Evolutionary conservation across 2,888 invertebrate species (phyloP).

Genomic region (Exocentrus adspersus): DNA sequence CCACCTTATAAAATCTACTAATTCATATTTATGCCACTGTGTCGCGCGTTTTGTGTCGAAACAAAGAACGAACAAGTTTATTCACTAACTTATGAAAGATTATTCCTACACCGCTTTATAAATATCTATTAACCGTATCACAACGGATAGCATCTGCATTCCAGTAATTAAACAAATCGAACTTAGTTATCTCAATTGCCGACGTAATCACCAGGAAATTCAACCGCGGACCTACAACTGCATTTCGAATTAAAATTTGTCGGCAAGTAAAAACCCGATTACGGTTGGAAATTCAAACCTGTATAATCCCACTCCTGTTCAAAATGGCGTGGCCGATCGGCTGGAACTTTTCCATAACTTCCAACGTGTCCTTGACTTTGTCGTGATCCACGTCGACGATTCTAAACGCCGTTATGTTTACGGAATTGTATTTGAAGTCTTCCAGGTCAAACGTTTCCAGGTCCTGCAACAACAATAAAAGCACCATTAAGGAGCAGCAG

Average conservation of each 20-base stretch:
- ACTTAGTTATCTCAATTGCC: no score
- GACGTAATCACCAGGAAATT: not conserved
- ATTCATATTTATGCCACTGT: no score
- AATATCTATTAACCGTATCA: no score
- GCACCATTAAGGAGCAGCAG: not conserved
- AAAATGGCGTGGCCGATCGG: slow-evolving; percentile 83
- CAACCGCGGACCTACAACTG: no score
- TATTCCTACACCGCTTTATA: no score
- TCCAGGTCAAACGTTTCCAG: slow-evolving; percentile 88
- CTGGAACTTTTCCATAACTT: slow-evolving; percentile 89
- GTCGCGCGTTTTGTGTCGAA: no score
- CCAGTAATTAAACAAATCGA: no score
- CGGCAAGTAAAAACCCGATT: not conserved
- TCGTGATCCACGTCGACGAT: slow-evolving; percentile 84
- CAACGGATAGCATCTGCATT: no score
- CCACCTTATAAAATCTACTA: no score
- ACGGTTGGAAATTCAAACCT: slow-evolving; percentile 62
- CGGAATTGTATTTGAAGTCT: slow-evolving; percentile 92
- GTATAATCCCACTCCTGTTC: slow-evolving; percentile 74
- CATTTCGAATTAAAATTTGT: no score
- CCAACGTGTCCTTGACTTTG: slow-evolving; percentile 77
- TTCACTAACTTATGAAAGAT: no score
- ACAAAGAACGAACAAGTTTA: no score
- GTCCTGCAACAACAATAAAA: slow-evolving; percentile 69
- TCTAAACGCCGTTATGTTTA: slow-evolving; percentile 95